Conservation (phyloP, 2,113 vertebrate genomes). For the Prochilodus magdalenae region DNA sequence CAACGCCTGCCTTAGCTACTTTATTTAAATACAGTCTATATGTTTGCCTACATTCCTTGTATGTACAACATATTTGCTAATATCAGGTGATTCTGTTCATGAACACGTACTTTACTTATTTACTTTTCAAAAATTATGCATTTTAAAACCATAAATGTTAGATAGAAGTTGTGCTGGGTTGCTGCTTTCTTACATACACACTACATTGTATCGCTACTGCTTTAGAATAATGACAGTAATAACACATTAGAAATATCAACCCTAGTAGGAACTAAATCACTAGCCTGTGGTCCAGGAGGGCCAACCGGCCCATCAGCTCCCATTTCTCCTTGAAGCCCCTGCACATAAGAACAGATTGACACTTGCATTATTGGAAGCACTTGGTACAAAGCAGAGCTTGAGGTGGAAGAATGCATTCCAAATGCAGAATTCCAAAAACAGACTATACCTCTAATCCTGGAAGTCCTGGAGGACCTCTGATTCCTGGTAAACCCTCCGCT, state of each 20-base stretch:
- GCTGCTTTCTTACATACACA: too few relatives aligned
- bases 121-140: too few relatives aligned
- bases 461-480: conserved; percentile 66
- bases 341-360: neutral
- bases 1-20: too few relatives aligned
- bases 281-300: conserved; percentile 70
- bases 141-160: too few relatives aligned
- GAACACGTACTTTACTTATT: too few relatives aligned
- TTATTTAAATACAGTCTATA: too few relatives aligned
- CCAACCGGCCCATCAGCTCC: conserved; percentile 72
- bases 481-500: conserved; percentile 60
- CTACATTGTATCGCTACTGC: too few relatives aligned
- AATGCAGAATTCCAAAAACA: neutral
- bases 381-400: neutral
- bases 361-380: neutral
- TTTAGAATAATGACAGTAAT: too few relatives aligned
- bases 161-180: too few relatives aligned
- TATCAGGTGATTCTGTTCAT: too few relatives aligned
- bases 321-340: conserved; percentile 72
- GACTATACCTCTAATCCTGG: conserved; percentile 70
- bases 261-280: conserved; percentile 11
- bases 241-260: neutral
- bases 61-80: too few relatives aligned
- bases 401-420: neutral
- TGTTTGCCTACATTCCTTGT: too few relatives aligned